A percentile compares a stretch with the other conserved stretches of the same genome.
These are phyloP conservation scores for Echinops telfairi DNA, from an alignment of 2,113 vertebrate genomes.

Conservation along the genomic window DNA sequence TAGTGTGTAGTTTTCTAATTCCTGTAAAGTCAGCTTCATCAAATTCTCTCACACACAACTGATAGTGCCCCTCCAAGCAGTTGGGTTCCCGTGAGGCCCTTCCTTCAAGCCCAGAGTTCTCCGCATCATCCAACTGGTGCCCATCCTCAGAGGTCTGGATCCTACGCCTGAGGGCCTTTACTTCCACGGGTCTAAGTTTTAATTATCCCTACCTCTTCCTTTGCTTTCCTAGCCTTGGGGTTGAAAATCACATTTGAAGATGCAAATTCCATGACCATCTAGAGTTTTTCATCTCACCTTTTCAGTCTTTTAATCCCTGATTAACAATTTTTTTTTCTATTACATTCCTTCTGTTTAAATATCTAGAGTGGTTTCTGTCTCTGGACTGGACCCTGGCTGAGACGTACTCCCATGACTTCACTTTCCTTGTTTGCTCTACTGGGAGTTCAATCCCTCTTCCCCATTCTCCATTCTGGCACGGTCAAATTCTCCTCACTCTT, in stretches of 20 bases:
- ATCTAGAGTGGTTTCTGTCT: constrained; percentile 5
- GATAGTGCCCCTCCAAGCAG: background rate
- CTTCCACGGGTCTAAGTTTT: background rate
- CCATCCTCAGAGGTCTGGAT: background rate
- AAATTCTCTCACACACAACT: background rate
- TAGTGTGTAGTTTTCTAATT: background rate
- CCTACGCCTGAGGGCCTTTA: background rate
- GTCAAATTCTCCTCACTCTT: background rate
- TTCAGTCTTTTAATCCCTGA: background rate
- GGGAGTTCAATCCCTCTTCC: background rate
- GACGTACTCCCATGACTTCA: background rate
- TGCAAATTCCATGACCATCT: background rate
- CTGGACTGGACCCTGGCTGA: background rate
- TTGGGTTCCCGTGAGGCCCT: background rate
- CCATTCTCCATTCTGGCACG: background rate
- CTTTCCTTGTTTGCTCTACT: background rate
- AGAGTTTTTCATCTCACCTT: background rate
- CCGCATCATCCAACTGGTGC: no score
- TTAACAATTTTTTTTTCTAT: background rate
- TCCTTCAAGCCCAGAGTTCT: background rate
- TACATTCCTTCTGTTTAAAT: background rate
- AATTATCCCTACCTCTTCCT: background rate
- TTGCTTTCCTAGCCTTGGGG: background rate
- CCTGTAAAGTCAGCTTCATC: background rate
- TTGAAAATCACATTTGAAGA: background rate